phyloP scores from a whole-genome alignment of 1,140 invertebrate species.

The Bombus confusus region DNA sequence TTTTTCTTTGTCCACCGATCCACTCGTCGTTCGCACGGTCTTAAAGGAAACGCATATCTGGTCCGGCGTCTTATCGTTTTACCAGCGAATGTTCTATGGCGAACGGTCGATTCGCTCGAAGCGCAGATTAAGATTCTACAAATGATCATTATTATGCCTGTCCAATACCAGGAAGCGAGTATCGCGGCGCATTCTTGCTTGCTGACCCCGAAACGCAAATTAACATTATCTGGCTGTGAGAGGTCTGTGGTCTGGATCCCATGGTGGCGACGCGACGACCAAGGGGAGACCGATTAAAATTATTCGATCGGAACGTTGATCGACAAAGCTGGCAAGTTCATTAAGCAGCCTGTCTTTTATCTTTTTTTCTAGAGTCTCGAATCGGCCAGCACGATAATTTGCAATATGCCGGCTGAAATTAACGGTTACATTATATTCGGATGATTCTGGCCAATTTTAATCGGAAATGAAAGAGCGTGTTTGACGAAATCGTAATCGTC shows the following conservation, averaged over 20 bases:
- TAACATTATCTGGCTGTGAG: slow-evolving; percentile 47
- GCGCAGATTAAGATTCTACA: slow-evolving; percentile 46
- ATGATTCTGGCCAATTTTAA: neutral
- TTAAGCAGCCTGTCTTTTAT: neutral
- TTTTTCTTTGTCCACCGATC: neutral
- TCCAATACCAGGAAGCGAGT: slow-evolving; percentile 38
- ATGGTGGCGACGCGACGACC: neutral
- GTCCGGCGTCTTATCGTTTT: neutral
- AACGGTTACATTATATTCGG: neutral
- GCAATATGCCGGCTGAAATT: neutral
- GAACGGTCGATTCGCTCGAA: neutral
- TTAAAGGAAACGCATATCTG: neutral
- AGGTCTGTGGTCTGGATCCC: slow-evolving; percentile 14
- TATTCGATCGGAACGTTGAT: slow-evolving; percentile 42
- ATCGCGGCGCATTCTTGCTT: slow-evolving; percentile 46
- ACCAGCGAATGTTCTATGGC: neutral
- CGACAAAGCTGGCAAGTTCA: slow-evolving; percentile 22
- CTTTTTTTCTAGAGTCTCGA: neutral
- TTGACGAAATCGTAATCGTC: neutral
- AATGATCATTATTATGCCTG: slow-evolving; percentile 48
- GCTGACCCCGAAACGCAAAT: slow-evolving; percentile 56
- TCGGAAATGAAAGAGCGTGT: neutral
- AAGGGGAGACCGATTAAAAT: slow-evolving; percentile 13
- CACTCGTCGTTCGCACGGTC: neutral
- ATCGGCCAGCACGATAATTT: neutral